These are phyloP conservation scores for Ethmia dodecea DNA, from an alignment of 2,888 invertebrate genomes.

Conservation along the genomic window DNA sequence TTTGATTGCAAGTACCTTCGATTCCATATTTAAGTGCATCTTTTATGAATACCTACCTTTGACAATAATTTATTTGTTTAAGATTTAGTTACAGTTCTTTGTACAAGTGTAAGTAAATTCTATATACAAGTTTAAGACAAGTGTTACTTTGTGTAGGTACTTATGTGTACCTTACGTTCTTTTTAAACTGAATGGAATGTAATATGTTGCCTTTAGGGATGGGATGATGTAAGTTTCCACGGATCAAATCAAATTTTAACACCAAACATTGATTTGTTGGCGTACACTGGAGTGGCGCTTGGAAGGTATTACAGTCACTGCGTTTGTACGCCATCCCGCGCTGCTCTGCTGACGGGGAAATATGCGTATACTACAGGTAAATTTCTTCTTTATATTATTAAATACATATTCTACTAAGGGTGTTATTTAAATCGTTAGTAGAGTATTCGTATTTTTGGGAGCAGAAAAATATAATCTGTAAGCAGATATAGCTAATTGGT, in stretches of 20 bases:
- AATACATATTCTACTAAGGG: too few relatives aligned
- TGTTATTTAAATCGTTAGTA: too few relatives aligned
- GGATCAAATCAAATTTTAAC: slow-evolving; percentile 91
- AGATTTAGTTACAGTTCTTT: not conserved
- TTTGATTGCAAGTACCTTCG: too few relatives aligned
- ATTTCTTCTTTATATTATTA: too few relatives aligned
- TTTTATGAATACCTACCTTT: too few relatives aligned
- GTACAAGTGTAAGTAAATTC: too few relatives aligned
- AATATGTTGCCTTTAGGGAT: slow-evolving; percentile 80
- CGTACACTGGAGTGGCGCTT: slow-evolving; percentile 88
- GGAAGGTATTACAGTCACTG: slow-evolving; percentile 91
- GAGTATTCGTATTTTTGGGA: too few relatives aligned
- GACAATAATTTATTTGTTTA: not conserved
- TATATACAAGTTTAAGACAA: not conserved
- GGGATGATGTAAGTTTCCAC: slow-evolving; percentile 94
- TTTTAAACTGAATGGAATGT: not conserved
- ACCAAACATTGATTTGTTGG: slow-evolving; percentile 93
- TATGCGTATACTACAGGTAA: slow-evolving; percentile 88
- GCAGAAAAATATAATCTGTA: too few relatives aligned
- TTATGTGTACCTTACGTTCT: not conserved
- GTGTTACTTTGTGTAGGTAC: not conserved
- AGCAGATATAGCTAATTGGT: too few relatives aligned
- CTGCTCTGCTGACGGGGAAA: slow-evolving; percentile 89
- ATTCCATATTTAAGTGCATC: too few relatives aligned
- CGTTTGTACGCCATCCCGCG: slow-evolving; percentile 89